A percentile compares a stretch with the other conserved stretches of the same genome.
Evolutionary conservation across 2,797 vertebrate species (phyloP).

Genomic region (Poeciliopsis infans): DNA sequence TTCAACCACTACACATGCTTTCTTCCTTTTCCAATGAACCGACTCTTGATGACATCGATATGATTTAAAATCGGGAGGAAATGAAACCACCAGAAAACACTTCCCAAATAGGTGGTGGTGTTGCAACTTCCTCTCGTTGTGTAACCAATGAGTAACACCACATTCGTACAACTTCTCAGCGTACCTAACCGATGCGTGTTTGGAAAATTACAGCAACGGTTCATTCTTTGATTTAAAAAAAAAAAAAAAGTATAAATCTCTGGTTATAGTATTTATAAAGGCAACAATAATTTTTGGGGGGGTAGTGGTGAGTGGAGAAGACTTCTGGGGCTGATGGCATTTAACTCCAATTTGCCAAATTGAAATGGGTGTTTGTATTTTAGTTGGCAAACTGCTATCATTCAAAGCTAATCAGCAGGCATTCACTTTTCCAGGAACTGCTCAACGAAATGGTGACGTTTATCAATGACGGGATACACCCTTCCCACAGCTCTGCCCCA

Average conservation of each 20-base stretch:
- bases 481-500: constrained; percentile 46
- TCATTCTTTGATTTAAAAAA: no score
- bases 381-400: constrained; percentile 17
- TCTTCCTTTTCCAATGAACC: constrained; percentile 13
- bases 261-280: neutral
- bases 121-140: constrained; percentile 63
- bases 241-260: neutral
- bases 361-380: neutral
- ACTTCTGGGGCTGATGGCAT: neutral
- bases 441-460: constrained; percentile 68
- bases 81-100: constrained; percentile 58
- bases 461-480: constrained; percentile 77
- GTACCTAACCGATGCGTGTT: neutral
- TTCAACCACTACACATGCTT: neutral
- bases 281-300: neutral
- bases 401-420: constrained; percentile 67
- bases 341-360: neutral
- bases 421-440: constrained; percentile 69
- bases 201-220: neutral
- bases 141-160: constrained; percentile 28
- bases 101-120: constrained; percentile 38
- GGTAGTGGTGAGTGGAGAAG: no score
- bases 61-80: constrained; percentile 54
- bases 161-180: constrained; percentile 12
- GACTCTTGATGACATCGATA: neutral